Percentiles rank a stretch among this genome's conserved stretches.
These are phyloP conservation scores for Tenthredo scrophulariae DNA, from an alignment of 2,888 invertebrate species.

Conservation along the genomic window DNA sequence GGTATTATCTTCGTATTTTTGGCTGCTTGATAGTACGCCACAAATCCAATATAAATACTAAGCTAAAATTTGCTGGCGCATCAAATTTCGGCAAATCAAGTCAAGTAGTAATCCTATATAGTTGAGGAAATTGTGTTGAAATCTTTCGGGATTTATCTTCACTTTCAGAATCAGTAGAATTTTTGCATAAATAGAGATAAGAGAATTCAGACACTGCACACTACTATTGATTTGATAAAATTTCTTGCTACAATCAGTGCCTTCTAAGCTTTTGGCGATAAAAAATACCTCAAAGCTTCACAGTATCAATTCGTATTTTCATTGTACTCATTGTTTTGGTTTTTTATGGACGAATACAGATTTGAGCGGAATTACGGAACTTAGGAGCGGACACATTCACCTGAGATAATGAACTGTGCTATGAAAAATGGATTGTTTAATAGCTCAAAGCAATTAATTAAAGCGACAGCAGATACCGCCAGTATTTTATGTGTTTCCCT, in stretches of 20 bases:
- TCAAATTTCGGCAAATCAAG: neutral
- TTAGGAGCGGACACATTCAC: neutral
- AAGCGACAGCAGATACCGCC: neutral
- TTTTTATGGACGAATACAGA: neutral
- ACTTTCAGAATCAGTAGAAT: neutral
- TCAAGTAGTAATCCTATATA: neutral
- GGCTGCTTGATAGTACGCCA: neutral
- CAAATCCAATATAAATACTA: conserved; percentile 1
- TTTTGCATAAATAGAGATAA: neutral
- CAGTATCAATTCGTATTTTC: neutral
- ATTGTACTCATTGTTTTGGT: neutral
- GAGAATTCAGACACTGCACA: neutral
- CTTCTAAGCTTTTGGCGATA: neutral
- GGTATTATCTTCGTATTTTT: neutral
- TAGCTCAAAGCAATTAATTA: neutral
- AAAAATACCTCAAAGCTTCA: neutral
- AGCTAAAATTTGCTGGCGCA: neutral
- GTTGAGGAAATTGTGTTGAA: neutral
- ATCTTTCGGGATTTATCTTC: neutral
- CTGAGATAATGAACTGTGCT: neutral
- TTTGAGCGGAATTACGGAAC: neutral
- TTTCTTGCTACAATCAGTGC: neutral
- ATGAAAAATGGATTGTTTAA: neutral
- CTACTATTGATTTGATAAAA: neutral
- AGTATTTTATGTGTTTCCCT: neutral